These are phyloP conservation scores for Umimayanthus kanabou DNA, from an alignment of 92 coral and sea anemone species.

Conservation along the genomic window DNA sequence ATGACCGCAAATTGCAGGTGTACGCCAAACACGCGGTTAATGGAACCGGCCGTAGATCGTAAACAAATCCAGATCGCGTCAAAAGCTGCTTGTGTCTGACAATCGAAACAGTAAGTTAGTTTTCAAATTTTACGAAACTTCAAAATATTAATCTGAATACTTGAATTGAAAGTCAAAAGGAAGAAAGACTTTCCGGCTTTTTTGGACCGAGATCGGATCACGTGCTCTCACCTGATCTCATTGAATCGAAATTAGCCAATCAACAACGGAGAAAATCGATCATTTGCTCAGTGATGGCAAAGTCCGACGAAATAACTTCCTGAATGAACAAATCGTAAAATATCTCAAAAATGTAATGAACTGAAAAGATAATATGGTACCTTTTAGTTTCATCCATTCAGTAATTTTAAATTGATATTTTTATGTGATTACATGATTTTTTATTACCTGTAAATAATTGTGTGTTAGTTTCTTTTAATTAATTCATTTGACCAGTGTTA, in stretches of 20 bases:
- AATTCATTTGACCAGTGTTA: too few relatives aligned
- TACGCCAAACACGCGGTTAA: conserved; percentile 38
- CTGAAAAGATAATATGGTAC: too few relatives aligned
- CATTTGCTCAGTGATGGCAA: background rate
- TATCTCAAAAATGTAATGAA: background rate
- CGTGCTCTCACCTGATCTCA: conserved; percentile 42
- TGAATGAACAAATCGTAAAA: background rate
- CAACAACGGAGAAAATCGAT: background rate
- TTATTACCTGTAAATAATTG: too few relatives aligned
- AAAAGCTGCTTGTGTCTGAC: background rate
- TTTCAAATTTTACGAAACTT: background rate
- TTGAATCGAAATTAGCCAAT: conserved; percentile 26
- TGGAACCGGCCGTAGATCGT: background rate
- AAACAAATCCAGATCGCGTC: conserved; percentile 18
- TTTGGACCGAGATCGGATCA: background rate
- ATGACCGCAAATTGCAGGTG: conserved; percentile 41
- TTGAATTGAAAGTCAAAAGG: background rate
- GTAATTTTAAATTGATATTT: too few relatives aligned
- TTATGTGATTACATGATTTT: too few relatives aligned
- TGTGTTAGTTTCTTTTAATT: too few relatives aligned
- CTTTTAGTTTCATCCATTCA: too few relatives aligned
- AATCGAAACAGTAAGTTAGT: background rate
- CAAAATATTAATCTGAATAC: background rate
- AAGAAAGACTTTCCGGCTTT: background rate
- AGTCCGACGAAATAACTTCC: background rate